Evolutionary conservation across 2,888 invertebrate genomes (phyloP).

Genomic region (Gari tellinella): DNA sequence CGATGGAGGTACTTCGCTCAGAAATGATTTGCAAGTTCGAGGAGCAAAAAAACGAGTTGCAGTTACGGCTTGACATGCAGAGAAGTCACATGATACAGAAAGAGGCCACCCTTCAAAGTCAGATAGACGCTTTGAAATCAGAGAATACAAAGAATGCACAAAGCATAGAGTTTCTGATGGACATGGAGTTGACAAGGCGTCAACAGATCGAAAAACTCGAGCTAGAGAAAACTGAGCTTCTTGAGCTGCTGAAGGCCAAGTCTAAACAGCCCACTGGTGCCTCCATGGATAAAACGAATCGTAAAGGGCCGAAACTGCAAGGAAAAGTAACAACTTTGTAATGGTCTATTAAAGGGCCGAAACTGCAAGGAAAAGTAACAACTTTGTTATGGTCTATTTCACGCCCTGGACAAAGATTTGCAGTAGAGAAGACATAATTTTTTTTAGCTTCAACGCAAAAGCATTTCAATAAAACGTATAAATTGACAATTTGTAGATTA

Average conservation of each 20-base stretch:
- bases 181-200: conserved; percentile 67
- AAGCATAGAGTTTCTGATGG: conserved; percentile 70
- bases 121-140: conserved; percentile 71
- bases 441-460: no score
- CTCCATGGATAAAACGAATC: not conserved
- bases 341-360: not conserved
- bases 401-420: conserved; percentile 1
- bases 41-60: conserved; percentile 76
- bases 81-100: conserved; percentile 78
- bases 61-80: conserved; percentile 77
- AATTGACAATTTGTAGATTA: no score
- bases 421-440: no score
- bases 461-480: no score
- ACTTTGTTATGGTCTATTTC: conserved; percentile 9
- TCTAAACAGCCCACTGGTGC: not conserved
- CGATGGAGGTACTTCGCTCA: conserved; percentile 72
- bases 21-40: conserved; percentile 75
- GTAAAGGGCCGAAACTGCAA: conserved; percentile 1
- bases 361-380: conserved; percentile 23
- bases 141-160: conserved; percentile 65
- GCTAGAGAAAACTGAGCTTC: conserved; percentile 69
- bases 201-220: conserved; percentile 72
- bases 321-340: conserved; percentile 34
- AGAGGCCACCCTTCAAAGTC: conserved; percentile 70
- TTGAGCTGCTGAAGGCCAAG: conserved; percentile 60